Percentiles rank a stretch among this genome's conserved stretches.
Conservation (phyloP, 2,797 vertebrate genomes). For the Carapus acus region DNA sequence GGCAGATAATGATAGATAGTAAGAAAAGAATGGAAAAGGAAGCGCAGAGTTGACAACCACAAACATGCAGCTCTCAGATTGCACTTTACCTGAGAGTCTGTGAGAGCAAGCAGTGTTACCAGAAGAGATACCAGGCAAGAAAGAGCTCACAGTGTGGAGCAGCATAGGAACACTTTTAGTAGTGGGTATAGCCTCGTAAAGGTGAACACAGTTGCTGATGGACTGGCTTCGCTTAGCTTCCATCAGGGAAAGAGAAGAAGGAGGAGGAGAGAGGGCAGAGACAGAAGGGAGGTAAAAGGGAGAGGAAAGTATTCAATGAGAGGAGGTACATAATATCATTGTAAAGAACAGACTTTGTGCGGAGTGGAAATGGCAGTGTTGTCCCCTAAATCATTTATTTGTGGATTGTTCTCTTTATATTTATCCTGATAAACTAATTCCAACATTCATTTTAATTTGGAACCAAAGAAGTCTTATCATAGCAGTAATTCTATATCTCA, state of each 20-base stretch:
- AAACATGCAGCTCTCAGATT: slow-evolving; percentile 61
- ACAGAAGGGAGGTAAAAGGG: slow-evolving; percentile 42
- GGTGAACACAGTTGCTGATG: slow-evolving; percentile 99
- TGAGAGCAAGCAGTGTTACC: slow-evolving; percentile 93
- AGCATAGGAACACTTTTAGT: slow-evolving; percentile 98
- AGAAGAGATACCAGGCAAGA: slow-evolving; percentile 98
- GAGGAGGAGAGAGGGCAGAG: slow-evolving; percentile 51
- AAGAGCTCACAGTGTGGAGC: slow-evolving; percentile 98
- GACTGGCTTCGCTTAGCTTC: slow-evolving; percentile 99
- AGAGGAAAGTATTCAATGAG: slow-evolving; percentile 50
- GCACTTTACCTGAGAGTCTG: slow-evolving; percentile 95
- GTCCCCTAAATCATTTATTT: too few relatives aligned
- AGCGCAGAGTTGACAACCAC: slow-evolving; percentile 36
- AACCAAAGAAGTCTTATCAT: too few relatives aligned
- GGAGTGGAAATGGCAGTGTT: too few relatives aligned
- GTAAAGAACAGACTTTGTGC: too few relatives aligned
- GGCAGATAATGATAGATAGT: slow-evolving; percentile 7
- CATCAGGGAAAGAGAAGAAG: slow-evolving; percentile 71
- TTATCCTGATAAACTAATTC: too few relatives aligned
- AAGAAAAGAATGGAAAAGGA: slow-evolving; percentile 25
- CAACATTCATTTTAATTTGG: background rate
- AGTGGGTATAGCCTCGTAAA: slow-evolving; percentile 94
- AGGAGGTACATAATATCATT: too few relatives aligned
- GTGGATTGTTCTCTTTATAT: too few relatives aligned
- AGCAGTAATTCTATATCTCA: slow-evolving; percentile 1